A percentile compares a stretch with the other conserved stretches of the same genome.
Conservation (phyloP, 2,888 invertebrate species). For the Xylocampa areola region DNA sequence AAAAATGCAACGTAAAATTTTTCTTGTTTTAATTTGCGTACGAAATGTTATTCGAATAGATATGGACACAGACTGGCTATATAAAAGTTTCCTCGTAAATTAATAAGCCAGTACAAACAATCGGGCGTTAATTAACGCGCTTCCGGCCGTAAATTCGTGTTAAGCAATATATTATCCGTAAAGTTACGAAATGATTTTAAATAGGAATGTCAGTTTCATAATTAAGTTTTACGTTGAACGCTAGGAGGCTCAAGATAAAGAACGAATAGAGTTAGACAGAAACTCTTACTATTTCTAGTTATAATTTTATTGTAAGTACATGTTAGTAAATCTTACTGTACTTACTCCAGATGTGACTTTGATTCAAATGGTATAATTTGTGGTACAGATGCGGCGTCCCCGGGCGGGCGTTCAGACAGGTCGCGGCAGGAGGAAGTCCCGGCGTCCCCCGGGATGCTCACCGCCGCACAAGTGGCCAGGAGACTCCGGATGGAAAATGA, state of each 20-base stretch:
- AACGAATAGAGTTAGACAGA: too few species aligned
- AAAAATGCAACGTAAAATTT: constrained; percentile 3
- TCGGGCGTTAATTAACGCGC: constrained; percentile 48
- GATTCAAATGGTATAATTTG: constrained; percentile 39
- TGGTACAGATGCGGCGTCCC: constrained; percentile 79
- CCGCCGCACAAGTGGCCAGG: constrained; percentile 90
- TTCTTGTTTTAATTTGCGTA: background rate
- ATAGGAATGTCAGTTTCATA: constrained; percentile 28
- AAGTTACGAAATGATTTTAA: constrained; percentile 39
- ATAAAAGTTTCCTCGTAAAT: constrained; percentile 33
- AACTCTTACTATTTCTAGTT: background rate
- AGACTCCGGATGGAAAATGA: constrained; percentile 94
- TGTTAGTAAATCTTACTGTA: too few species aligned
- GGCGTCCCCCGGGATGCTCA: constrained; percentile 88
- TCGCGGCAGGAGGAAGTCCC: constrained; percentile 86
- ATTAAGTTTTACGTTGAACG: constrained; percentile 39
- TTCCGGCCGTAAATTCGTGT: constrained; percentile 43
- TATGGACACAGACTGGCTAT: constrained; percentile 12
- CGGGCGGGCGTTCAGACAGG: constrained; percentile 82
- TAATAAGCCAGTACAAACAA: constrained; percentile 42
- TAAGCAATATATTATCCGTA: constrained; percentile 36
- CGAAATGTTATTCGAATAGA: background rate
- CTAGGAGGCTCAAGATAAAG: too few species aligned
- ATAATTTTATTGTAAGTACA: background rate
- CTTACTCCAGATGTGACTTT: background rate